These are phyloP conservation scores for Ctenicera cuprea DNA, from an alignment of 2,888 invertebrate genomes.

Conservation along the genomic window DNA sequence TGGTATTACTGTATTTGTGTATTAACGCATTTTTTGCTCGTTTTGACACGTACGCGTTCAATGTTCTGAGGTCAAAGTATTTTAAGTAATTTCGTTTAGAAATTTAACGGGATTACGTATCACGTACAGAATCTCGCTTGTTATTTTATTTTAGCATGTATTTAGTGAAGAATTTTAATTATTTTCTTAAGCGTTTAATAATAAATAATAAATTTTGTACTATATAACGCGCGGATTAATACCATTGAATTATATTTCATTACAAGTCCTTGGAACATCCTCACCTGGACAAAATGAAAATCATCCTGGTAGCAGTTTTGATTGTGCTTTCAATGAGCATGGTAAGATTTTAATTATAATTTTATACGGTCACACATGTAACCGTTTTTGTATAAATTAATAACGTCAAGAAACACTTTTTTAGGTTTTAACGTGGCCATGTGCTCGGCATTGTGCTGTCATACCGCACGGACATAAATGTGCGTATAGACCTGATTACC, in stretches of 20 bases:
- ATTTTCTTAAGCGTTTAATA: too few relatives aligned
- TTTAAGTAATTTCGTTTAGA: conserved; percentile 1
- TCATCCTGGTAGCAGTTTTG: neutral
- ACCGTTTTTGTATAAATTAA: neutral
- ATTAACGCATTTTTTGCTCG: conserved; percentile 41
- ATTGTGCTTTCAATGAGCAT: neutral
- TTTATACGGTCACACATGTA: too few relatives aligned
- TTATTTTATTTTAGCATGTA: neutral
- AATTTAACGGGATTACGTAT: neutral
- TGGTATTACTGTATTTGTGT: conserved; percentile 47
- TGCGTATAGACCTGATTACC: too few relatives aligned
- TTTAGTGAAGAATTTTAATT: neutral
- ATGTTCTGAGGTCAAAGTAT: conserved; percentile 22
- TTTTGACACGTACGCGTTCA: conserved; percentile 36
- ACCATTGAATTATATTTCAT: too few relatives aligned
- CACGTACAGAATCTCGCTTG: neutral
- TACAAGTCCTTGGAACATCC: neutral
- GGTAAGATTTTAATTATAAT: neutral
- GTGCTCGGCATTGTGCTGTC: too few relatives aligned
- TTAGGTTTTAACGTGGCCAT: too few relatives aligned
- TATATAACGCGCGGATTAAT: conserved; percentile 3
- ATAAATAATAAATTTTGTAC: neutral
- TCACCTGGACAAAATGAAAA: conserved; percentile 3
- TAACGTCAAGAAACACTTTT: too few relatives aligned
- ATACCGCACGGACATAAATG: too few relatives aligned